Percentiles rank a stretch among this genome's conserved stretches.
phyloP scores from a whole-genome alignment of 2,797 vertebrate genomes.

The Brotula barbata region DNA sequence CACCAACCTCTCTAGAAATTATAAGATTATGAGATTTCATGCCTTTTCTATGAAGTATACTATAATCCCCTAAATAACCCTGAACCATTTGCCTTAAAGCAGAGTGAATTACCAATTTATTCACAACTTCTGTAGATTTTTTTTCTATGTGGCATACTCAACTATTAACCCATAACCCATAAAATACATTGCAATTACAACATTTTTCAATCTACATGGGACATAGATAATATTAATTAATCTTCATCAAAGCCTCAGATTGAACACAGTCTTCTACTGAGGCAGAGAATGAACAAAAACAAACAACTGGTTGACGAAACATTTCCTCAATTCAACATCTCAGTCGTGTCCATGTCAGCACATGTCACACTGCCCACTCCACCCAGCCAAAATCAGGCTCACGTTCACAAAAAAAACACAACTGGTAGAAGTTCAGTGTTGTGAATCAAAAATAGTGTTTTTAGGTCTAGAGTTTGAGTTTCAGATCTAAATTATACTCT shows the following conservation, averaged over 20 bases:
- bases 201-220: no score
- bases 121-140: no score
- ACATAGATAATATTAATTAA: neutral
- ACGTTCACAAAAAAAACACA: conserved; percentile 13
- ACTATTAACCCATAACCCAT: no score
- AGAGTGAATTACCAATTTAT: no score
- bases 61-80: no score
- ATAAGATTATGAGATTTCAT: no score
- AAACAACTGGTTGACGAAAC: neutral
- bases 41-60: no score
- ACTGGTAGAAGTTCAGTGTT: neutral
- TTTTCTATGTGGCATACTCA: no score
- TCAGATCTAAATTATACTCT: neutral
- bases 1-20: no score
- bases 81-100: no score
- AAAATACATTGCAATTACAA: no score
- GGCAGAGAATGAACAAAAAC: neutral
- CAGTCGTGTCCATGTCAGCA: conserved; percentile 45
- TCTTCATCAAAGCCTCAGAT: neutral
- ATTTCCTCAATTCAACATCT: conserved; percentile 25
- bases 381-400: conserved; percentile 10
- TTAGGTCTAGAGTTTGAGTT: neutral
- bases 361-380: conserved; percentile 21
- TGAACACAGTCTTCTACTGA: neutral
- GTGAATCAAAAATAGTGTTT: no score